These are phyloP conservation scores for Lepilemur septentrionalis DNA, from an alignment of 2,797 vertebrate genomes.

Conservation along the genomic window DNA sequence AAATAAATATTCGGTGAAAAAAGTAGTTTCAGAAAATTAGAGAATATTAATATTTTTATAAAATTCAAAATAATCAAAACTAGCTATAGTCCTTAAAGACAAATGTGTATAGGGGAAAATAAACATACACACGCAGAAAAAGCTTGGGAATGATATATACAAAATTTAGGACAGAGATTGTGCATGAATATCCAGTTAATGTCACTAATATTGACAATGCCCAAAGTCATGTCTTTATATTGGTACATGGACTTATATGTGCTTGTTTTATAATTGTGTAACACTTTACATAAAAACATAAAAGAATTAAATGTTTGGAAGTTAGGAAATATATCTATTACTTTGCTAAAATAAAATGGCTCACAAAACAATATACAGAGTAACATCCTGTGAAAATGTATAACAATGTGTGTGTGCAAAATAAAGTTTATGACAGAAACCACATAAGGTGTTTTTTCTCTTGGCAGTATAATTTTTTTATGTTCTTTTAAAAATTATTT, in stretches of 20 bases:
- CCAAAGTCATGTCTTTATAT: not conserved
- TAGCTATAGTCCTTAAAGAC: not conserved
- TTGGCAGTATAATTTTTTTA: not conserved
- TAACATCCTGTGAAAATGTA: not conserved
- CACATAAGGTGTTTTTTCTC: not conserved
- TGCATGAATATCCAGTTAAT: not conserved
- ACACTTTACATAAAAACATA: not conserved
- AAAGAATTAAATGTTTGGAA: not conserved
- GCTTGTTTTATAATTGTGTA: not conserved
- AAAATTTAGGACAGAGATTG: not conserved
- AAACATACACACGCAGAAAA: not conserved
- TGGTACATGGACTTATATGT: not conserved
- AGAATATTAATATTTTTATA: not conserved
- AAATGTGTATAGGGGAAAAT: not conserved
- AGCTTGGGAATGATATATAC: not conserved
- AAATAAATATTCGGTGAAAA: not conserved
- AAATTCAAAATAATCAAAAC: not conserved
- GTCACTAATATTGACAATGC: not conserved
- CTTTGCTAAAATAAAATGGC: not conserved
- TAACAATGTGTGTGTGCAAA: not conserved
- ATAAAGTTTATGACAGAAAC: not conserved
- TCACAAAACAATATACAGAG: not conserved
- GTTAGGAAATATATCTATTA: not conserved
- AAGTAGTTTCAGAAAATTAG: not conserved
- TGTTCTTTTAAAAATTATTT: not conserved